phyloP scores from a whole-genome alignment of 2,113 vertebrate genomes.

The Neodon shergylaensis region DNA sequence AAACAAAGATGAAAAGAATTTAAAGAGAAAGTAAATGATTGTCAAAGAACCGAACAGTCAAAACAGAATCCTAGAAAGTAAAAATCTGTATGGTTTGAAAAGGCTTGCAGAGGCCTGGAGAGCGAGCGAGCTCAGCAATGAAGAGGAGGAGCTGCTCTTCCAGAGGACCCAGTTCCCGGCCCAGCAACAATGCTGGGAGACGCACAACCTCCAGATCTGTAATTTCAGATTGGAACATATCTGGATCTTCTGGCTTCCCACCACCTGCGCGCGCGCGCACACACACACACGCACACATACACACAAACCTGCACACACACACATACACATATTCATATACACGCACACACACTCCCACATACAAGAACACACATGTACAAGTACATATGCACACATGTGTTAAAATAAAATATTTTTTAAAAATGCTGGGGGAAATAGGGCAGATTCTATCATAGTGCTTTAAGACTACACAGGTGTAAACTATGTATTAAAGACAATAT shows the following conservation, averaged over 20 bases:
- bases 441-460: background rate
- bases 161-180: background rate
- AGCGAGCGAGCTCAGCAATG: too few species aligned
- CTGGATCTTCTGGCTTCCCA: background rate
- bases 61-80: background rate
- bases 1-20: slow-evolving; percentile 22
- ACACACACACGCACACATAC: background rate
- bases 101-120: background rate
- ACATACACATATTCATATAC: background rate
- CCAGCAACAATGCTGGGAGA: background rate
- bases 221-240: too few species aligned
- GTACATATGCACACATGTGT: background rate
- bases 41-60: background rate
- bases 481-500: background rate
- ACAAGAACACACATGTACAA: background rate
- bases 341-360: background rate
- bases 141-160: too few species aligned
- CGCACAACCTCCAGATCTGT: background rate
- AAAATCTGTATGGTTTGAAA: background rate
- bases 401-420: background rate
- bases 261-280: accelerated
- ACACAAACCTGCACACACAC: too few species aligned
- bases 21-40: slow-evolving; percentile 18
- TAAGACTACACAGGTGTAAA: background rate
- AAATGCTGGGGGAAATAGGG: background rate